Conservation (phyloP, 2,113 vertebrate genomes). For the Anhinga rufa region DNA sequence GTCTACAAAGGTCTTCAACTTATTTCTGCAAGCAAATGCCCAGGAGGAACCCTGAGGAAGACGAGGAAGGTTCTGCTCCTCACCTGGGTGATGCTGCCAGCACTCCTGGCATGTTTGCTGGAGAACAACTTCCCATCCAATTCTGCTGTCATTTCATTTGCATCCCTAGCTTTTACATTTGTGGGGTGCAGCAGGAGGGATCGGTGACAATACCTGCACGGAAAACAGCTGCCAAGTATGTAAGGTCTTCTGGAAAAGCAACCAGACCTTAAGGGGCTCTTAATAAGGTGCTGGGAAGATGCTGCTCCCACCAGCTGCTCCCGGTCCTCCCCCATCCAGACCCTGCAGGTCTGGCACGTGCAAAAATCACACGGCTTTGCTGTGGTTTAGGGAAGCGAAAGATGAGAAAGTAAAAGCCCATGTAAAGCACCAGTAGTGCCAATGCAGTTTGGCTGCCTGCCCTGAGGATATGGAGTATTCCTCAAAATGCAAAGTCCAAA, state of each 20-base stretch:
- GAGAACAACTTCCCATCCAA: background rate
- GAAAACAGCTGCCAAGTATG: background rate
- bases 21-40: background rate
- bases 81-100: background rate
- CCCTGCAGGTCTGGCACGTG: background rate
- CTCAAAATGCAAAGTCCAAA: background rate
- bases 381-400: background rate
- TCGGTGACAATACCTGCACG: rapidly evolving
- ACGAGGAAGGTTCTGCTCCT: background rate
- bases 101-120: background rate
- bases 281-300: background rate
- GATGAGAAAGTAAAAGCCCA: background rate
- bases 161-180: background rate
- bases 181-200: background rate
- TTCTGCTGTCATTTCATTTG: background rate
- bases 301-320: background rate
- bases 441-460: background rate
- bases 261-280: background rate
- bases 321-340: background rate
- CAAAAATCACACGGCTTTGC: background rate
- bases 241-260: background rate
- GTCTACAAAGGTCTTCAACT: background rate
- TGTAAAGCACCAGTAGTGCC: background rate
- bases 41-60: background rate
- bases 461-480: background rate